Conservation (phyloP, 2,113 vertebrate species). For the Seriola dumerili region DNA sequence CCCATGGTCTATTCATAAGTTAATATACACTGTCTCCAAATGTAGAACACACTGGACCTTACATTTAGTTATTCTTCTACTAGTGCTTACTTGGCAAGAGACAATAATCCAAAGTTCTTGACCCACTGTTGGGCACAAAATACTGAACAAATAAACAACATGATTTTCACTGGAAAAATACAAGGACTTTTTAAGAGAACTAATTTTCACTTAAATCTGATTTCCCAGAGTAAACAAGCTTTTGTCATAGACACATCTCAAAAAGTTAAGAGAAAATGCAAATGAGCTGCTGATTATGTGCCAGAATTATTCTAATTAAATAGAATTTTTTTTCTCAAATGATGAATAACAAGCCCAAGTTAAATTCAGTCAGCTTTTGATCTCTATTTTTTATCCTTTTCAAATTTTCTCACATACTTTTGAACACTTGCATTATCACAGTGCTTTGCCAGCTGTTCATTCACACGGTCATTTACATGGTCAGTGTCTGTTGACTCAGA, state of each 20-base stretch:
- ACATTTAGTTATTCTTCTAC: slow-evolving; percentile 54
- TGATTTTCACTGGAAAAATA: neutral
- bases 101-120: slow-evolving; percentile 47
- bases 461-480: slow-evolving; percentile 7
- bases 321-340: neutral
- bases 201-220: neutral
- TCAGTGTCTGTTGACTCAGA: neutral
- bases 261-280: neutral
- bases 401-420: neutral
- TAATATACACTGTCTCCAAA: slow-evolving; percentile 14
- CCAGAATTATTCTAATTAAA: neutral
- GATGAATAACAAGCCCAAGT: neutral
- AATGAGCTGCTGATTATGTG: neutral
- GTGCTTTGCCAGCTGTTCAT: neutral
- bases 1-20: slow-evolving; percentile 17
- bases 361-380: neutral
- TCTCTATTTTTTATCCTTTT: neutral
- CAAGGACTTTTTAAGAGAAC: neutral
- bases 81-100: slow-evolving; percentile 18
- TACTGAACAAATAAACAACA: slow-evolving; percentile 17
- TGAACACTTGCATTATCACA: neutral
- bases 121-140: neutral
- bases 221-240: neutral
- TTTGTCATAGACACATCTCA: neutral
- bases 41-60: neutral